Evolutionary conservation across 1,140 invertebrate species (phyloP), one percentile per base, ranked within the genome.

Genomic region (Leptopilina boulardi): DNA sequence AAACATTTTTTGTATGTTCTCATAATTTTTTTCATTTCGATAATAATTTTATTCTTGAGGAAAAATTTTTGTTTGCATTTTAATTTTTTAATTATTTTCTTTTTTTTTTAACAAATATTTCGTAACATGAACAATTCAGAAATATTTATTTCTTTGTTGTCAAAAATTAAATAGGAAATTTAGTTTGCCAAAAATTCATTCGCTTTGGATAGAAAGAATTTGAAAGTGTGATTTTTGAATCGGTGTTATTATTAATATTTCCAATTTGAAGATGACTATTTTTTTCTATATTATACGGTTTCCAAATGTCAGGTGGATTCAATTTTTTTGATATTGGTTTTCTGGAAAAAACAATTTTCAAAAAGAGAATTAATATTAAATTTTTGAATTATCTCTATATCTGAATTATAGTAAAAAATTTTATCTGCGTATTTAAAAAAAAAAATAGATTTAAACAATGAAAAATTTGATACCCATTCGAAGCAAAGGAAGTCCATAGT

Each of bases 401-500:
- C 34, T 9, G 34, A 38, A 38, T 38, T 38, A 4, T 38, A 3
- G 9, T 3, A 38, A 38, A 38, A 4, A 3, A 38, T 38, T n/a
- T n/a, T n/a, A n/a, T n/a, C n/a, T n/a, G n/a, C n/a, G n/a, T n/a
- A n/a, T 11, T 42, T 11, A 42, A 42, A 42, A 9, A 42, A 11
- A 8, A 42, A 42, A 42, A 11, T 42, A 42, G 9, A 1, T 42
- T 44, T 44, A 44, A 47, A 15, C 38, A 41, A 47, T n/a, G 3
- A 51, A 51, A 51, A 51, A 18, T 51, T 18, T 66, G n/a, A n/a
- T 23, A 66, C 59, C 59, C 59, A 13, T 66, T 66, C 4, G n/a
- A n/a, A 2, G 59, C 59, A n/a, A 66, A 66, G 0, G 59, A 66
- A n/a, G 59, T 66, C 59, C 59, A 66, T 13, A 66, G 26, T 34